Percentiles rank a stretch among this genome's conserved stretches.
Evolutionary conservation across 2,888 invertebrate species (phyloP).

Genomic region (Apoderus coryli): DNA sequence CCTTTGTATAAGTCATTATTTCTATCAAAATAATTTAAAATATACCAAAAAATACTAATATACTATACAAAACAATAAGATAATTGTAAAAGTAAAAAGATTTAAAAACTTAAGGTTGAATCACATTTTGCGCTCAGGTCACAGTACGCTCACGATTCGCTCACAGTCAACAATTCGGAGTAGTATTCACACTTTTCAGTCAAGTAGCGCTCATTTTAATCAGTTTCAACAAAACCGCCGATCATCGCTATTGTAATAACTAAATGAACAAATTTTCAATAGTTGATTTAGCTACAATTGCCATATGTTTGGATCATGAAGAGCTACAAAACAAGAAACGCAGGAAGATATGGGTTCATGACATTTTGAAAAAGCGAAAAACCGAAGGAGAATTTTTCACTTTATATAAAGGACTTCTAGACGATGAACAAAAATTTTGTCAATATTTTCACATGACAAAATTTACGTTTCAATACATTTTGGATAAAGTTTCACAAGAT

Average conservation of each 20-base stretch:
- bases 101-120: too few species aligned
- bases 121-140: too few species aligned
- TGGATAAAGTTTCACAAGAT: conserved; percentile 3
- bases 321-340: conserved; percentile 1
- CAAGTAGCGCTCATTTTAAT: conserved; percentile 1
- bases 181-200: conserved; percentile 3
- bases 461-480: conserved; percentile 3
- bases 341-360: conserved; percentile 2
- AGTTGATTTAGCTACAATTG: conserved; percentile 3
- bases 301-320: conserved; percentile 2
- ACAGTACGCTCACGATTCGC: conserved; percentile 2
- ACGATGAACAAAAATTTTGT: too few species aligned
- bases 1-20: too few species aligned
- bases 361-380: conserved; percentile 3
- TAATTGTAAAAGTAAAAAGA: too few species aligned
- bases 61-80: too few species aligned
- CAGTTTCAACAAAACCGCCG: neutral
- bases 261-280: conserved; percentile 2
- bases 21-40: too few species aligned
- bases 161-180: conserved; percentile 2
- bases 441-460: conserved; percentile 3
- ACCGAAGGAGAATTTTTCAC: conserved; percentile 3
- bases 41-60: too few species aligned
- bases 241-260: too few species aligned
- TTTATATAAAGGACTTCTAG: too few species aligned